phyloP scores from a whole-genome alignment of 1,140 invertebrate species.

The Myzus persicae region DNA sequence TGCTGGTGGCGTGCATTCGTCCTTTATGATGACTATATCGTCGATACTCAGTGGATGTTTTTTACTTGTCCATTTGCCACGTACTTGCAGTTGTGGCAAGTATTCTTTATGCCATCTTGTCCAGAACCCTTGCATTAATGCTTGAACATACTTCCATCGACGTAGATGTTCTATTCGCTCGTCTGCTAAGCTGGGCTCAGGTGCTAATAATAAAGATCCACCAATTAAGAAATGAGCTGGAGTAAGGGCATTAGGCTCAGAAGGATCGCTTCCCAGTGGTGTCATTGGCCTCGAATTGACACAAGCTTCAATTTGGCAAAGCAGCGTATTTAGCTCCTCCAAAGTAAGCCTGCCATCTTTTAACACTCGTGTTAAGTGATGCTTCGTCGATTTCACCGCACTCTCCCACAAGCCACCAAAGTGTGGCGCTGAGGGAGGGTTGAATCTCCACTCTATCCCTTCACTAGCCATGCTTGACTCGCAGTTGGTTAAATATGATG shows the following conservation, averaged over 20 bases:
- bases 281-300: slow-evolving; percentile 61
- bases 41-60: not conserved
- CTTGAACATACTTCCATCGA: slow-evolving; percentile 21
- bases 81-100: not conserved
- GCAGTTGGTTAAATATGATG: not conserved
- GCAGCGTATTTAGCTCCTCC: slow-evolving; percentile 60
- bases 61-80: not conserved
- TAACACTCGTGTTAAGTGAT: slow-evolving; percentile 60
- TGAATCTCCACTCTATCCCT: slow-evolving; percentile 63
- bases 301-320: slow-evolving; percentile 61
- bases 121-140: slow-evolving; percentile 49
- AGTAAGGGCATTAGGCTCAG: not conserved
- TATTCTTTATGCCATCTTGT: not conserved
- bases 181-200: not conserved
- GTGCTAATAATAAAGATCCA: not conserved
- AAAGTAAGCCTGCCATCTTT: slow-evolving; percentile 59
- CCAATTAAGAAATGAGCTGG: not conserved
- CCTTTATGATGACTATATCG: slow-evolving; percentile 61
- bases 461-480: not conserved
- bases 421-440: slow-evolving; percentile 61
- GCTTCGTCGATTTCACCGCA: slow-evolving; percentile 62
- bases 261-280: not conserved
- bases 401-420: slow-evolving; percentile 63
- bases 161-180: not conserved
- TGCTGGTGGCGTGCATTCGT: slow-evolving; percentile 47